Conservation (phyloP, 2,113 vertebrate species). For the Meriones unguiculatus region DNA sequence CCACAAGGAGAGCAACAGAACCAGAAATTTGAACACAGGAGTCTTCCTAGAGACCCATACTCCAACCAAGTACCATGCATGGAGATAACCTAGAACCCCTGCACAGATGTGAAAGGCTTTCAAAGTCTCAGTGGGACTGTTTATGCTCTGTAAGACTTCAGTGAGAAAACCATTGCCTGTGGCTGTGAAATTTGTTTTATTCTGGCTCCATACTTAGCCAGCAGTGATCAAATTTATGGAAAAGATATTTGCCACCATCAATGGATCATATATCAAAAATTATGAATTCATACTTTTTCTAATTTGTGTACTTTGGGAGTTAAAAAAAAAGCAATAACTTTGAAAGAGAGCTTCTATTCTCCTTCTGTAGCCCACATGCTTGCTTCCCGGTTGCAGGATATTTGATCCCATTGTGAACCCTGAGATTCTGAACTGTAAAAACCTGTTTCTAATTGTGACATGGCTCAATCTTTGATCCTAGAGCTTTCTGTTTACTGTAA, state of each 20-base stretch:
- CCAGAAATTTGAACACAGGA: too few species aligned
- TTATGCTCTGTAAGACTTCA: background rate
- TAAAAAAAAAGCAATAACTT: background rate
- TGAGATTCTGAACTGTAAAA: too few species aligned
- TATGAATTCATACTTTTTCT: slow-evolving; percentile 16
- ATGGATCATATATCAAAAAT: background rate
- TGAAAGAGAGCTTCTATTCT: background rate
- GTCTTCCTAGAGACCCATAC: too few species aligned
- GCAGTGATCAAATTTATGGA: background rate
- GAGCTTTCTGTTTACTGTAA: too few species aligned
- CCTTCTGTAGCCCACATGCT: background rate
- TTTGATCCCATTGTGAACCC: too few species aligned
- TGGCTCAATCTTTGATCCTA: too few species aligned
- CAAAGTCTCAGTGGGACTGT: slow-evolving; percentile 21
- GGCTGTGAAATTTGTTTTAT: background rate
- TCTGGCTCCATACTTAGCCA: background rate
- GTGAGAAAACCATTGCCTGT: background rate
- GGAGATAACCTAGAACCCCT: too few species aligned
- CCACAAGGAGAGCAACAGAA: too few species aligned
- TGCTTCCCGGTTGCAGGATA: too few species aligned
- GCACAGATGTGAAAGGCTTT: slow-evolving; percentile 14
- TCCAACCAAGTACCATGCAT: too few species aligned
- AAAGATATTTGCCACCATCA: background rate
- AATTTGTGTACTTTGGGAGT: background rate
- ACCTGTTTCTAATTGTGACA: too few species aligned